These are phyloP conservation scores for Ophiodon elongatus DNA, from an alignment of 2,113 vertebrate species.

Conservation along the genomic window DNA sequence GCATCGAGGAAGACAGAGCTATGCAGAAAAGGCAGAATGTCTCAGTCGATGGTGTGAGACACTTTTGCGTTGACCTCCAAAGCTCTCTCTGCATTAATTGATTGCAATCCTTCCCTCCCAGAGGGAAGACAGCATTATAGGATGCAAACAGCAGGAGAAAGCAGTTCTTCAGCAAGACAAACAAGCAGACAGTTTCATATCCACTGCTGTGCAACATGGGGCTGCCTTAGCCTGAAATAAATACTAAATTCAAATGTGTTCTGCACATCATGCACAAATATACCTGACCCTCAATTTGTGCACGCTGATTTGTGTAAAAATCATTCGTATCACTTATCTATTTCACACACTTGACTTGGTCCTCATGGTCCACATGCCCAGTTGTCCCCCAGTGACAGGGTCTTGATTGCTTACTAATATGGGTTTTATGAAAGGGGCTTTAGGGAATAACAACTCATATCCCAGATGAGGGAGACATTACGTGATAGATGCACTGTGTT, in stretches of 20 bases:
- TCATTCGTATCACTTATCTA: not conserved
- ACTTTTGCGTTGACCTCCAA: conserved; percentile 80
- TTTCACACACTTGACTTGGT: conserved; percentile 26
- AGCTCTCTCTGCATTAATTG: conserved; percentile 80
- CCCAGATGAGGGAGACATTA: conserved; percentile 37
- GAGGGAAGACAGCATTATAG: conserved; percentile 62
- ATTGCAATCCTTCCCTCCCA: conserved; percentile 76
- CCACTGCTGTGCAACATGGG: conserved; percentile 42
- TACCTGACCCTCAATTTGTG: conserved; percentile 4
- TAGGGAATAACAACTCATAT: conserved; percentile 55
- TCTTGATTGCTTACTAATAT: conserved; percentile 57
- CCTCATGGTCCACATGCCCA: conserved; percentile 23
- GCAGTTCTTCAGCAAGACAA: conserved; percentile 55
- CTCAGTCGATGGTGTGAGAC: conserved; percentile 73
- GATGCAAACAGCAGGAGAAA: conserved; percentile 63
- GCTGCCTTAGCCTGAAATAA: conserved; percentile 35
- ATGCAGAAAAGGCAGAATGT: conserved; percentile 49
- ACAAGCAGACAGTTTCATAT: conserved; percentile 59
- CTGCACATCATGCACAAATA: conserved; percentile 13
- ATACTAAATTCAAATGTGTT: conserved; percentile 43
- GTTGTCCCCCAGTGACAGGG: conserved; percentile 38
- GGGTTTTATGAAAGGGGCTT: conserved; percentile 58
- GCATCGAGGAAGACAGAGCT: conserved; percentile 33
- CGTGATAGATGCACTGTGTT: conserved; percentile 27
- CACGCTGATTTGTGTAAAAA: conserved; percentile 8